Evolutionary conservation across 1,140 invertebrate genomes (phyloP), one percentile per base, ranked within the genome.

Genomic region (Drosophila pandora): DNA sequence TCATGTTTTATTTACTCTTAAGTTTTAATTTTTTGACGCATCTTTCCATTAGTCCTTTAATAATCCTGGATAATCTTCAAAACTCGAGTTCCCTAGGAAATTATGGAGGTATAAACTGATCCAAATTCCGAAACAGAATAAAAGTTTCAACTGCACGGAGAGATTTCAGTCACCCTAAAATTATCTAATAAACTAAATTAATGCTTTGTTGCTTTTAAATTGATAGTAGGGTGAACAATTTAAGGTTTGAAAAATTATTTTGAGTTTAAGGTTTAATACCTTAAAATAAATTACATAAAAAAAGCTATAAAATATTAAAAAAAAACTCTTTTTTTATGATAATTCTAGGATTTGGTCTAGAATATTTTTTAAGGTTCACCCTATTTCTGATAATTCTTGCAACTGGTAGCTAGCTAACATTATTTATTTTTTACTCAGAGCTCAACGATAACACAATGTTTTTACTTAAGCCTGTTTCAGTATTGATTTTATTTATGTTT

Each of bases 111-210:
- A 7, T 28, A 6, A 28, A 28, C 21, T 21, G 22, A 30, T 30
- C 32, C 43, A 65, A 63, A 63, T 45, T 43, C 63, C 63, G n/a
- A 6, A 34, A 34, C 12, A 10, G 48, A 6, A 47, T 21, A 23
- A 43, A 32, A 45, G 22, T 21, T 47, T 25, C 23, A 45, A 57
- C 39, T 50, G 23, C 58, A 17, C 21, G 21, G 9, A 22, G 7
- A 47, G 43, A 9, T 23, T 67, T 43, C 10, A 9, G 7, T 32
- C 59, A 25, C 21, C 59, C 59, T 39, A 50, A 67, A 49, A 64
- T 22, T 30, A 4, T 41, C 47, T 23, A 65, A 22, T 65, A 49
- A 13, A 43, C 12, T 67, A 67, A 67, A 67, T 67, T 63, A 63
- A 17, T 10, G 47, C 23, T 25, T 67, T 52, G 63, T 67, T 9